Conservation (phyloP, 2,888 invertebrate genomes). For the Oscheius sp. region DNA sequence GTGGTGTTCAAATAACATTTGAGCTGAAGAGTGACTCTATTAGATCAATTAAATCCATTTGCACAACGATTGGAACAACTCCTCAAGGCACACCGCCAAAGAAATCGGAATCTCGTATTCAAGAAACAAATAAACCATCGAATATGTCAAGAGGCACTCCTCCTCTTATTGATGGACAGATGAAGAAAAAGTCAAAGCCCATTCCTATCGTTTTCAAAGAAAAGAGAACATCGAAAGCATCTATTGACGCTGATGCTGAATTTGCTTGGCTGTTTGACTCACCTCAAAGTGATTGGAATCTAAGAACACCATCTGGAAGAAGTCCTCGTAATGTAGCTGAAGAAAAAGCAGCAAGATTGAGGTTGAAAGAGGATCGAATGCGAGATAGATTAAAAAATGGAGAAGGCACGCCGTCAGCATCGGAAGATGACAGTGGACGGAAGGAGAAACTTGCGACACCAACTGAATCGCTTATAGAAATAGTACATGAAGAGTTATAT, state of each 20-base stretch:
- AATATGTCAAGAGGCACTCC: background rate
- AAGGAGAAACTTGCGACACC: no score
- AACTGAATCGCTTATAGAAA: no score
- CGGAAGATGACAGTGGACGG: no score
- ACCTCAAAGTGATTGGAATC: background rate
- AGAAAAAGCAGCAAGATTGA: background rate
- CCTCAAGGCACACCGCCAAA: slow-evolving; percentile 3
- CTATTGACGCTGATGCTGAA: background rate
- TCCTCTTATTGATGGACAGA: background rate
- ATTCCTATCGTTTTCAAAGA: slow-evolving; percentile 1
- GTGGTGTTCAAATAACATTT: background rate
- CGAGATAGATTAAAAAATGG: no score
- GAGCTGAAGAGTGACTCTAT: no score
- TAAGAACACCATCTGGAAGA: slow-evolving; percentile 7
- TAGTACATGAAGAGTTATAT: no score
- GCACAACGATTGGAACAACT: slow-evolving; percentile 3
- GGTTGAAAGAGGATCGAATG: background rate
- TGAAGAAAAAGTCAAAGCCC: background rate
- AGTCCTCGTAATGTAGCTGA: slow-evolving; percentile 9
- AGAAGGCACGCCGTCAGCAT: no score
- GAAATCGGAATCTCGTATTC: background rate
- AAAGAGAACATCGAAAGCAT: background rate
- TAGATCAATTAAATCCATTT: background rate
- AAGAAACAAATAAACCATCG: background rate
- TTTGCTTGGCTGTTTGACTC: background rate